Base-by-base conservation (phyloP, 2,113 vertebrate species). In the Desmodus rotundus region DNA sequence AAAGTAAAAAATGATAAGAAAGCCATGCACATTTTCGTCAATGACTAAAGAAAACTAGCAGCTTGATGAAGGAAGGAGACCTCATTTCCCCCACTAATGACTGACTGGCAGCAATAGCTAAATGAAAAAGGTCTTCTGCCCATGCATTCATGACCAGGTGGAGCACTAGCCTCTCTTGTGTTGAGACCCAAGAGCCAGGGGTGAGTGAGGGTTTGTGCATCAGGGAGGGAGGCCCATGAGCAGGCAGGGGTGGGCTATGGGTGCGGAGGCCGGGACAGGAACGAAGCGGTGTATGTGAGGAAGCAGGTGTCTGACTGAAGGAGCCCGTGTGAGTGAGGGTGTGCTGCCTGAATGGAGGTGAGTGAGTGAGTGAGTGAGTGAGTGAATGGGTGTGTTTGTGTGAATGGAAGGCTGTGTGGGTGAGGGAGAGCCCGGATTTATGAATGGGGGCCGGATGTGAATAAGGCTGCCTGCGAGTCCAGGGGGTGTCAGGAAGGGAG, bases 141-240 rank as follows among this genome's bases (percentile, higher is more conserved):
- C 28, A 19, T 0, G 47, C 22, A 2, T 9, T 54, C 24, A 7
- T 3, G 0, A 3, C 63, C 1, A 3, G 13, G 12, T 3, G 26
- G 11, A 36, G 26, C 33, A 0, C 10, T 7, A 1, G 41, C 26
- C 4, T 41, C 8, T 36, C 24, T 41, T 31, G 36, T 26, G 56
- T 17, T 10, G 65, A 87, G 82, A 7, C 10, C 3, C n/a, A 41
- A 7, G 20, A 76, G 45, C 24, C 86, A 6, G 8, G 1, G 9
- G 63, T 80, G 54, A 61, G 56, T 36, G 77, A 61, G 24, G 9
- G 26, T 33, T 28, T 36, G 26, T 19, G 41, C 1, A 5, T n/a
- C 52, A n/a, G 33, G 5, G n/a, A 74, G 20, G 31, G 45, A 52
- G 33, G 19, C 54, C 20, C n/a, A 3, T 50, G 74, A 17, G 4